Evolutionary conservation across 2,113 vertebrate genomes (phyloP).

Genomic region (Crotalus helleri): DNA sequence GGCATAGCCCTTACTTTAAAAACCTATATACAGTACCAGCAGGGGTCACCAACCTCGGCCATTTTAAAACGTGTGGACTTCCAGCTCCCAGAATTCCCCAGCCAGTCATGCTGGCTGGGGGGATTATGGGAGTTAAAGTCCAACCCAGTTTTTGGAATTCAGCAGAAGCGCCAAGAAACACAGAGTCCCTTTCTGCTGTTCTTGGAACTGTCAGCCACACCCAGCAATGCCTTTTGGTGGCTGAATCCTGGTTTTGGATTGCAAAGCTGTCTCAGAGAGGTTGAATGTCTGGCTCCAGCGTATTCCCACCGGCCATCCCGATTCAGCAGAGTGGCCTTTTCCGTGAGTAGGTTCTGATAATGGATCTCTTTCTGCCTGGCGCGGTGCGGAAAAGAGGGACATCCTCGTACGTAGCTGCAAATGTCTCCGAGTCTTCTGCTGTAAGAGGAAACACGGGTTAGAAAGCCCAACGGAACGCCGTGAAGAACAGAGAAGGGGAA

Average conservation of each 20-base stretch:
- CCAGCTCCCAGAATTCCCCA: background rate
- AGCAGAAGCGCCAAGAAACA: background rate
- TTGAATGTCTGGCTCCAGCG: background rate
- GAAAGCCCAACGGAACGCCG: background rate
- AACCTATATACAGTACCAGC: background rate
- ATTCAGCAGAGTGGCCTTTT: constrained; percentile 80
- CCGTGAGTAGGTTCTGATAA: constrained; percentile 77
- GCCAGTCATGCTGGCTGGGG: too few species aligned
- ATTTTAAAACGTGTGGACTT: background rate
- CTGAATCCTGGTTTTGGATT: background rate
- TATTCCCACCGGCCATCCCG: background rate
- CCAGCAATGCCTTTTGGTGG: background rate
- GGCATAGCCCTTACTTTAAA: background rate
- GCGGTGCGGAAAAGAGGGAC: constrained; percentile 69
- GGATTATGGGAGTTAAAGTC: too few species aligned
- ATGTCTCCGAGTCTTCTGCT: constrained; percentile 48
- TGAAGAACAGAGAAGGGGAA: background rate
- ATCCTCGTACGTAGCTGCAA: constrained; percentile 44
- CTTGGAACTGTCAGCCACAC: background rate
- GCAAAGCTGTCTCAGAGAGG: background rate
- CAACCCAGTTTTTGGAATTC: too few species aligned
- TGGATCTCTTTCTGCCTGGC: constrained; percentile 44
- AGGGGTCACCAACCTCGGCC: background rate
- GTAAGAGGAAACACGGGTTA: constrained; percentile 16
- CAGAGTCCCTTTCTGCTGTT: background rate